Evolutionary conservation across 2,888 invertebrate genomes (phyloP).

Genomic region (Agriopis aurantiaria): DNA sequence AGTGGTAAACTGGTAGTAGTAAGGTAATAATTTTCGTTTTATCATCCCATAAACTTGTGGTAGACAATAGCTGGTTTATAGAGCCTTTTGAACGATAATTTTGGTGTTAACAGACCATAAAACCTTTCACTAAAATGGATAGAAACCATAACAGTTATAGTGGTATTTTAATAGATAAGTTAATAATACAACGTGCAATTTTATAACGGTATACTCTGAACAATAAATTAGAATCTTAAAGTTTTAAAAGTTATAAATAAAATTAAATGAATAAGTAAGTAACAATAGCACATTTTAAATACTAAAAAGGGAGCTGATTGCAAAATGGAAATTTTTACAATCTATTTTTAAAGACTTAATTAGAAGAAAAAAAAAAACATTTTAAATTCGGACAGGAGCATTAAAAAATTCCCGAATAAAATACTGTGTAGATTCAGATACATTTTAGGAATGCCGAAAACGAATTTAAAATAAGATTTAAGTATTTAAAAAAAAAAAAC

Average conservation of each 20-base stretch:
- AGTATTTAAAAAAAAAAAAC: too few relatives aligned
- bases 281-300: neutral
- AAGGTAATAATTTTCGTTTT: constrained; percentile 15
- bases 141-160: neutral
- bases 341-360: too few relatives aligned
- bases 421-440: neutral
- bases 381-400: too few relatives aligned
- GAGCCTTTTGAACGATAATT: constrained; percentile 13
- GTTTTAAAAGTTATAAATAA: neutral
- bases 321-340: too few relatives aligned
- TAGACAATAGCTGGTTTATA: constrained; percentile 28
- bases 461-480: too few relatives aligned
- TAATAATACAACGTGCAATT: neutral
- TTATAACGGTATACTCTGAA: neutral
- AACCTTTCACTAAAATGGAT: neutral
- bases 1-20: neutral
- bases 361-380: too few relatives aligned
- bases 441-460: too few relatives aligned
- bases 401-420: neutral
- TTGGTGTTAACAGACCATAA: constrained; percentile 13
- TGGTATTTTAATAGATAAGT: neutral
- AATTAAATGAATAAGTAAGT: neutral
- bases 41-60: constrained; percentile 26
- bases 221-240: constrained; percentile 5
- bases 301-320: neutral